Evolutionary conservation across 23 tunicate genomes (phyloP).

Genomic region (Aplidium turbinatum): DNA sequence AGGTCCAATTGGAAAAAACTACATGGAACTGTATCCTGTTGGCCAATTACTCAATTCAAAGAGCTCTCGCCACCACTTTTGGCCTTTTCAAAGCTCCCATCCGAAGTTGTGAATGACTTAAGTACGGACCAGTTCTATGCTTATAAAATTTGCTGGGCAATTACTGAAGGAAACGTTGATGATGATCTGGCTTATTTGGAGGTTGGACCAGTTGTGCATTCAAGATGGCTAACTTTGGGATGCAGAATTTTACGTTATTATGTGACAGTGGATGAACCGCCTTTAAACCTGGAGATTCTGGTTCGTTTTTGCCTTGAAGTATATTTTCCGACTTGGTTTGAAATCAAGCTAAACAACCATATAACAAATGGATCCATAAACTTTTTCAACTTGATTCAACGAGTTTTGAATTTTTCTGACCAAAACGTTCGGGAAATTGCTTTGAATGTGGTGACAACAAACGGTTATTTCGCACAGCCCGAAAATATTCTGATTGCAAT

Average conservation of each 20-base stretch:
- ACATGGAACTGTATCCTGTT: not conserved
- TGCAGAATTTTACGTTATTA: conserved; percentile 19
- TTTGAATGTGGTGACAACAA: not conserved
- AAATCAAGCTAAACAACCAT: conserved; percentile 10
- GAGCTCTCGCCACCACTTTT: not conserved
- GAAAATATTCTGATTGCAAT: conserved; percentile 12
- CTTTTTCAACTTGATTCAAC: conserved; percentile 1
- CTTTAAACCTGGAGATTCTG: not conserved
- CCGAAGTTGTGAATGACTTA: conserved; percentile 2
- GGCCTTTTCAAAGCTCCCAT: conserved; percentile 3
- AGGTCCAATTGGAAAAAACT: conserved; percentile 28
- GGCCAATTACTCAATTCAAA: conserved; percentile 17
- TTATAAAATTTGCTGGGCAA: conserved; percentile 21
- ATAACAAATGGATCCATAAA: conserved; percentile 1
- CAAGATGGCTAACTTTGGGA: conserved; percentile 30
- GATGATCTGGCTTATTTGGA: conserved; percentile 12
- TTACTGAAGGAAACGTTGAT: not conserved
- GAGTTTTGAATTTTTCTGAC: not conserved
- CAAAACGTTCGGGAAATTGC: conserved; percentile 4
- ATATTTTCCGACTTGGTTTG: conserved; percentile 44
- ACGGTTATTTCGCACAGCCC: conserved; percentile 31
- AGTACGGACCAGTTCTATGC: conserved; percentile 35
- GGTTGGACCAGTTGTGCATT: conserved; percentile 30
- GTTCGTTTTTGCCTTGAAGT: not conserved
- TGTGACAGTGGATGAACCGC: conserved; percentile 5